Evolutionary conservation across 2,888 invertebrate species (phyloP).

Genomic region (Drosophila merina): DNA sequence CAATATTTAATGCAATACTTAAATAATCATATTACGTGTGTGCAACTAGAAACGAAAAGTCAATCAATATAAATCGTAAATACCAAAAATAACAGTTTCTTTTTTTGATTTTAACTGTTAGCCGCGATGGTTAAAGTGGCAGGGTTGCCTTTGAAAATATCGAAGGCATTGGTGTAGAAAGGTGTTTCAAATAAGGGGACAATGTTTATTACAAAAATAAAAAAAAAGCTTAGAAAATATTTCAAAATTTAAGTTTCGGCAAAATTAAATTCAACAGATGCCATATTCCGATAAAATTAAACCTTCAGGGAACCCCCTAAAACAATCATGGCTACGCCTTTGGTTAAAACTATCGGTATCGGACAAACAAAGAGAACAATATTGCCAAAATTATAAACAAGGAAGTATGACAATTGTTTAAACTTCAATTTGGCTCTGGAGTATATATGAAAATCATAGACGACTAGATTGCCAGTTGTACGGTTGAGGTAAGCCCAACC

Average conservation of each 20-base stretch:
- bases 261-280: no score
- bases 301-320: not conserved
- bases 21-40: slow-evolving; percentile 50
- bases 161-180: not conserved
- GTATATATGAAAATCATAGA: slow-evolving; percentile 24
- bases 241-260: no score
- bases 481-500: slow-evolving; percentile 34
- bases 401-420: slow-evolving; percentile 44
- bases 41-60: slow-evolving; percentile 53
- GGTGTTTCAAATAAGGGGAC: not conserved
- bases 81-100: slow-evolving; percentile 9
- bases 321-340: not conserved
- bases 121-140: not conserved
- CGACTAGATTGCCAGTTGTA: slow-evolving; percentile 15
- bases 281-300: not conserved
- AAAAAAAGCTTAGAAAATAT: no score
- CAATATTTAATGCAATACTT: slow-evolving; percentile 54
- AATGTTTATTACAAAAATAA: no score
- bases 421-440: slow-evolving; percentile 35
- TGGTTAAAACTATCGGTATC: not conserved
- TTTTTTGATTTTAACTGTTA: slow-evolving; percentile 1
- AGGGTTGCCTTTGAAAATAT: not conserved
- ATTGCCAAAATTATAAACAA: slow-evolving; percentile 33
- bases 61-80: slow-evolving; percentile 40
- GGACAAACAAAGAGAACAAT: not conserved